Evolutionary conservation across 1,140 invertebrate genomes (phyloP).

Genomic region (Drosophila kikkawai): DNA sequence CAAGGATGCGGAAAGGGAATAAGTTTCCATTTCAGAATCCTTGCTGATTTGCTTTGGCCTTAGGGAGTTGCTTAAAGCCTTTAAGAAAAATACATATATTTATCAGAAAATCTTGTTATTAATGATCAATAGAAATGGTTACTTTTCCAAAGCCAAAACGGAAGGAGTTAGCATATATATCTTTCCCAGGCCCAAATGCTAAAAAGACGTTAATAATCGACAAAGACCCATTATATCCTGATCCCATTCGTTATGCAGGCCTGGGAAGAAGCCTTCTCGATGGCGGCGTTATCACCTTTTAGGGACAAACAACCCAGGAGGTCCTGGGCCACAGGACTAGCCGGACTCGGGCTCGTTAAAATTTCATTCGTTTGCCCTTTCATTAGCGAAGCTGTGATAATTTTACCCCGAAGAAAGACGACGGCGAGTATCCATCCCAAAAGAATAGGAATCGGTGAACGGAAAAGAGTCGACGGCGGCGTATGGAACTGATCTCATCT

Average conservation of each 20-base stretch:
- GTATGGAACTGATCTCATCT: constrained; percentile 69
- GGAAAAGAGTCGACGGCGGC: constrained; percentile 16
- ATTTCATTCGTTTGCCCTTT: constrained; percentile 78
- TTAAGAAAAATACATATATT: background rate
- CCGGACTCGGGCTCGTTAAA: constrained; percentile 67
- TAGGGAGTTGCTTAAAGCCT: background rate
- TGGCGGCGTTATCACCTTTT: constrained; percentile 76
- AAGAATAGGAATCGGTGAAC: constrained; percentile 27
- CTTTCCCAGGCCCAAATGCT: constrained; percentile 36
- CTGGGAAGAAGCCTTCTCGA: constrained; percentile 27
- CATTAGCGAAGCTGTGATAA: constrained; percentile 77
- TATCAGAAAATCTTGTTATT: background rate
- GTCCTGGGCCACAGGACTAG: constrained; percentile 55
- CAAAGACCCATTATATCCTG: constrained; percentile 41
- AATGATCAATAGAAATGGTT: background rate
- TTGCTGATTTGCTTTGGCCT: background rate
- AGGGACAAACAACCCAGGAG: constrained; percentile 74
- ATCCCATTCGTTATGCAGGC: constrained; percentile 54
- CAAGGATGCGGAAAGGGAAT: background rate
- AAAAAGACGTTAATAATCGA: constrained; percentile 75
- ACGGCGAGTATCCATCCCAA: constrained; percentile 5
- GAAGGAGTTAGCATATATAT: background rate
- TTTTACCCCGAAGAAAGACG: constrained; percentile 59
- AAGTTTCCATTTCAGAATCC: background rate
- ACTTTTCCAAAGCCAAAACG: background rate